Conservation (phyloP, 1,140 invertebrate genomes). For the Pygmarrhopalites habei region DNA sequence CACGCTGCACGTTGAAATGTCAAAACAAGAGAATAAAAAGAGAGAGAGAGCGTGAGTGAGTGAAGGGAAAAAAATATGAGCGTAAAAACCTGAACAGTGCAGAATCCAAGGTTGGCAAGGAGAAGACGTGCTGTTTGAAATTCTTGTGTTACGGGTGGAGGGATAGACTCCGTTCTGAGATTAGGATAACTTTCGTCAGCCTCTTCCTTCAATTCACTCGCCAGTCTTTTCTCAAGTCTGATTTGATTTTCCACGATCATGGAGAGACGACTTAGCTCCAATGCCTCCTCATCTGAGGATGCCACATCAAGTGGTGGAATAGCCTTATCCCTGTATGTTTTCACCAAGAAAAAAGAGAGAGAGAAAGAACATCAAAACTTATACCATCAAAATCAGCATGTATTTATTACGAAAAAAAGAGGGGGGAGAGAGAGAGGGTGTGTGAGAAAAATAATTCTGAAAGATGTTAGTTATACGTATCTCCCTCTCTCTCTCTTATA, state of each 20-base stretch:
- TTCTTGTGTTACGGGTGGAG: slow-evolving; percentile 56
- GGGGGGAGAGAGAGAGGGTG: too few species aligned
- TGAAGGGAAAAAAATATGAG: too few species aligned
- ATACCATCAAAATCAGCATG: not conserved
- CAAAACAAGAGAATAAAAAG: too few species aligned
- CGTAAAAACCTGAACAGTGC: slow-evolving; percentile 66
- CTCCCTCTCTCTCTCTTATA: too few species aligned
- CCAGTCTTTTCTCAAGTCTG: slow-evolving; percentile 29
- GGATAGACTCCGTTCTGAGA: slow-evolving; percentile 59
- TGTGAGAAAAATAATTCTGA: too few species aligned
- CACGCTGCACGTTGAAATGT: too few species aligned
- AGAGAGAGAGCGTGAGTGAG: too few species aligned
- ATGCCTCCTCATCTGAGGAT: slow-evolving; percentile 45
- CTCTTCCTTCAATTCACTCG: slow-evolving; percentile 31
- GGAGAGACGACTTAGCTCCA: slow-evolving; percentile 51
- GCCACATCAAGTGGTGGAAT: slow-evolving; percentile 70
- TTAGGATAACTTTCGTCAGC: slow-evolving; percentile 33
- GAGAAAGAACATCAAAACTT: not conserved
- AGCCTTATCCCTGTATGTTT: slow-evolving; percentile 61
- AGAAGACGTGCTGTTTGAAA: slow-evolving; percentile 79
- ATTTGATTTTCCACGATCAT: slow-evolving; percentile 41
- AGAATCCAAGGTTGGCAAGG: slow-evolving; percentile 86
- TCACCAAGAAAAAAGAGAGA: too few species aligned
- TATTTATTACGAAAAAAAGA: too few species aligned
- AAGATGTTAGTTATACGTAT: too few species aligned